Evolutionary conservation across 2,888 invertebrate genomes (phyloP), one percentile per base, ranked within the genome.

Genomic region (Horisme vitalbata): DNA sequence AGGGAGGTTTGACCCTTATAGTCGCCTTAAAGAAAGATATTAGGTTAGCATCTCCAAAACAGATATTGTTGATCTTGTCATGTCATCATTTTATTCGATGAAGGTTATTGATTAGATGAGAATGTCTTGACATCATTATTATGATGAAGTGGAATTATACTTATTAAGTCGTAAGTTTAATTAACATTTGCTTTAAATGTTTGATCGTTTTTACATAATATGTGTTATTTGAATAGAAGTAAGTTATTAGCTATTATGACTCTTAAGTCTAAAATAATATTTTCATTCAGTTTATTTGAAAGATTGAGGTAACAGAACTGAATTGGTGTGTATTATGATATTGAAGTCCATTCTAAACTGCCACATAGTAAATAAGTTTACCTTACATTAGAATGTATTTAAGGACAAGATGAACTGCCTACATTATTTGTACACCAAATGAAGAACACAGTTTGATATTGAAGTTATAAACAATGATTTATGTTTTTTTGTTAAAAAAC

Each of bases 261-360:
- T n/a, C n/a, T n/a, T n/a, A n/a, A n/a, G n/a, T n/a, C n/a, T n/a
- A n/a, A n/a, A n/a, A n/a, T n/a, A n/a, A n/a, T n/a, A n/a, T n/a
- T n/a, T n/a, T n/a, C n/a, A n/a, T n/a, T n/a, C n/a, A n/a, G n/a
- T n/a, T n/a, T n/a, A n/a, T n/a, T 12, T 26, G 26, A 45, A 45
- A 47, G 33, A 45, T 45, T 47, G 39, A 47, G 43, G 10, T 18
- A 20, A 41, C 38, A 37, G 38, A 34, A 43, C 41, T 41, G 36
- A 35, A 34, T 47, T 28, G 36, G 37, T 34, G 14, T 41, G 28
- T 27, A 33, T 34, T 24, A 36, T 9, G 14, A 24, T 11, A 26
- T 26, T 26, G 11, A 52, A 39, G 52, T 50, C 50, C 45, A 54
- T 47, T 50, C 36, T 21, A 31, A 28, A 49, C 49, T 57, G 52